Evolutionary conservation across 1,140 invertebrate genomes (phyloP).

Genomic region (Panagrolaimus sp.): DNA sequence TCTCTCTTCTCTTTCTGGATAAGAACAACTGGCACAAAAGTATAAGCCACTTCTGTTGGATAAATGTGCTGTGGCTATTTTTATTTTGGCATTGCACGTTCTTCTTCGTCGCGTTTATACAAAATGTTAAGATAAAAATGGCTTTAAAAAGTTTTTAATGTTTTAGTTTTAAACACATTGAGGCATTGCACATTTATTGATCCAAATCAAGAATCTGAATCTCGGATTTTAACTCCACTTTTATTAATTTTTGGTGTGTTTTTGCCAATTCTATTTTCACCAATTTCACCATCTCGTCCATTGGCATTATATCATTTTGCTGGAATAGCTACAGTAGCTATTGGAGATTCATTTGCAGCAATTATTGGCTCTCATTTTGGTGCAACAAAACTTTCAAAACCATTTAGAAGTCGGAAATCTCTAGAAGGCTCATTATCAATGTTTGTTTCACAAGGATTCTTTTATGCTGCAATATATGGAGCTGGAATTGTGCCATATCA

Average conservation of each 20-base stretch:
- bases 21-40: too few species aligned
- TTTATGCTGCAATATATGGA: slow-evolving; percentile 18
- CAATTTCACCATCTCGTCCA: not conserved
- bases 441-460: slow-evolving; percentile 24
- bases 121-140: too few species aligned
- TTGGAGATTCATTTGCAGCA: slow-evolving; percentile 43
- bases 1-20: too few species aligned
- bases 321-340: slow-evolving; percentile 41
- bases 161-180: too few species aligned
- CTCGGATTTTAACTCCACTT: slow-evolving; percentile 16
- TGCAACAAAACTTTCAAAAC: not conserved
- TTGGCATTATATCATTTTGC: slow-evolving; percentile 30
- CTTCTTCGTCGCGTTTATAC: too few species aligned
- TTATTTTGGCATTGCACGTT: too few species aligned
- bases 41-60: too few species aligned
- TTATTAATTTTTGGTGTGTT: slow-evolving; percentile 48
- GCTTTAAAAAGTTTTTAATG: too few species aligned
- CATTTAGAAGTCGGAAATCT: not conserved
- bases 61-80: too few species aligned
- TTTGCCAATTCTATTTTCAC: slow-evolving; percentile 33
- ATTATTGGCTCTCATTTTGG: slow-evolving; percentile 25
- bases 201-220: slow-evolving; percentile 12
- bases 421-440: not conserved
- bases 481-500: not conserved
- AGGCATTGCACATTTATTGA: not conserved